phyloP scores from a whole-genome alignment of 2,888 invertebrate genomes.

The Sarcophaga caerulescens region DNA sequence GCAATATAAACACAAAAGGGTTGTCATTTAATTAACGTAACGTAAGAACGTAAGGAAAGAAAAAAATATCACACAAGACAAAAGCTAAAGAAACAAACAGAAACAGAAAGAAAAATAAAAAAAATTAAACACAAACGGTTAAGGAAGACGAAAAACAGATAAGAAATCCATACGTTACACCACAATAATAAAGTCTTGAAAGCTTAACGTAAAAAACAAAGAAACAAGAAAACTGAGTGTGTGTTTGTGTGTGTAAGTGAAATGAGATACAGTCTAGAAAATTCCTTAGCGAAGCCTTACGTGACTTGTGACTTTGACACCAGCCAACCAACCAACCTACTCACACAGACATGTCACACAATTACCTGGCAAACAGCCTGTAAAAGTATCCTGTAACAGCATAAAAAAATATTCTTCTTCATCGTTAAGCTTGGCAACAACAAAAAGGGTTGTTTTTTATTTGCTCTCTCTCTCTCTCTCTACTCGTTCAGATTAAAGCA shows the following conservation, averaged over 20 bases:
- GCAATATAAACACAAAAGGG: slow-evolving; percentile 33
- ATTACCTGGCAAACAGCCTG: slow-evolving; percentile 52
- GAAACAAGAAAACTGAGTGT: background rate
- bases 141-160: slow-evolving; percentile 21
- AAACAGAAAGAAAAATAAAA: slow-evolving; percentile 21
- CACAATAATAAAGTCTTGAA: slow-evolving; percentile 39
- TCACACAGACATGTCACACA: slow-evolving; percentile 29
- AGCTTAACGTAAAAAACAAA: slow-evolving; percentile 23
- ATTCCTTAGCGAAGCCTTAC: slow-evolving; percentile 67
- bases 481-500: slow-evolving; percentile 12
- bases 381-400: slow-evolving; percentile 64
- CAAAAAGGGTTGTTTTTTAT: slow-evolving; percentile 51
- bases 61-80: slow-evolving; percentile 15
- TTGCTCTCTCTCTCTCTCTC: background rate
- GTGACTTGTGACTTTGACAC: slow-evolving; percentile 63
- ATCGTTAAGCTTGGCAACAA: background rate
- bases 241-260: background rate
- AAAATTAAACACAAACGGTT: slow-evolving; percentile 4
- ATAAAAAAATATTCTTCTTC: slow-evolving; percentile 15
- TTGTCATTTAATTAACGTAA: slow-evolving; percentile 61
- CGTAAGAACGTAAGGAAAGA: slow-evolving; percentile 28
- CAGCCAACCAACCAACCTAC: slow-evolving; percentile 10
- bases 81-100: background rate
- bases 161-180: slow-evolving; percentile 62
- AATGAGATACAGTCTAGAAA: slow-evolving; percentile 43